phyloP scores from a whole-genome alignment of 2,888 invertebrate genomes.

The Acanthosoma haemorrhoidale region DNA sequence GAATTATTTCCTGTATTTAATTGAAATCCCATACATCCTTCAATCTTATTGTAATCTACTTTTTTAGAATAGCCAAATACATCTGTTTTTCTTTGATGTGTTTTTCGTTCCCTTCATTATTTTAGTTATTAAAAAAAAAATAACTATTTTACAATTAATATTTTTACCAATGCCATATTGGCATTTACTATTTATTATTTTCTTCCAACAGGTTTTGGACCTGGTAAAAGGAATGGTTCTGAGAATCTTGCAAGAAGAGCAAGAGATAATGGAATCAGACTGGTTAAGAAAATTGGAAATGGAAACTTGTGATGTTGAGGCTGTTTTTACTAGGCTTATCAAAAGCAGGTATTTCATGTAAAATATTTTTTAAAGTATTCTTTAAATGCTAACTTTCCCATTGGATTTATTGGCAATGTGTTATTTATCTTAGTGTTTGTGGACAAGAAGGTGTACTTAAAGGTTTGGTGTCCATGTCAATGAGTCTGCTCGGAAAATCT shows the following conservation, averaged over 20 bases:
- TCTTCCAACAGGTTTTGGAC: conserved; percentile 44
- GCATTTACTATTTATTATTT: no score
- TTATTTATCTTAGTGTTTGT: conserved; percentile 45
- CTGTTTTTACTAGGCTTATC: conserved; percentile 49
- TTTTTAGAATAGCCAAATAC: no score
- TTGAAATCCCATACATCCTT: no score
- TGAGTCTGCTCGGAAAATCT: conserved; percentile 48
- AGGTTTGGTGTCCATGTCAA: conserved; percentile 52
- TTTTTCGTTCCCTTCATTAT: no score
- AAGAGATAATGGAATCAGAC: conserved; percentile 48
- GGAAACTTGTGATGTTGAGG: conserved; percentile 46
- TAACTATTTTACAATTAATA: no score
- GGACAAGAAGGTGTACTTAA: conserved; percentile 52
- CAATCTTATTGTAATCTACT: no score
- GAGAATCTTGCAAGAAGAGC: conserved; percentile 49
- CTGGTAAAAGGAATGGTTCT: conserved; percentile 45
- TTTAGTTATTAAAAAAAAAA: no score
- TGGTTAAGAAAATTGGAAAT: conserved; percentile 54
- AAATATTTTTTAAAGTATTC: not conserved
- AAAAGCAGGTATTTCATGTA: conserved; percentile 49
- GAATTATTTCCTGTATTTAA: no score
- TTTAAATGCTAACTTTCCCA: not conserved
- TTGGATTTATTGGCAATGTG: not conserved
- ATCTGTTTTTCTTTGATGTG: no score
- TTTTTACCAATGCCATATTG: no score